Evolutionary conservation across 2,888 invertebrate species (phyloP).

Genomic region (Campopleginae sp.): DNA sequence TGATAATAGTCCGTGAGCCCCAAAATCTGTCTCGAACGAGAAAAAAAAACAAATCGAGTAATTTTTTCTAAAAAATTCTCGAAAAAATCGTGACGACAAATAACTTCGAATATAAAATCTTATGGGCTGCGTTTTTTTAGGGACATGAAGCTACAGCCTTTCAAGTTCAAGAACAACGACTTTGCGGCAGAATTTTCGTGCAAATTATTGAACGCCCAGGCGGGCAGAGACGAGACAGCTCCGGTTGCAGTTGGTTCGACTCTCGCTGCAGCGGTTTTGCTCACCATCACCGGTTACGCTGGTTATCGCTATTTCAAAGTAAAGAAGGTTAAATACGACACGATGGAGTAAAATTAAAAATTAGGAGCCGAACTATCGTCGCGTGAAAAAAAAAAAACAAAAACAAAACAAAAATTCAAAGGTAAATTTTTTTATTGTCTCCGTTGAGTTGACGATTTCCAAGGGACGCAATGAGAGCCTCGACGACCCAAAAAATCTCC

Average conservation of each 20-base stretch:
- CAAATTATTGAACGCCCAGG: constrained; percentile 85
- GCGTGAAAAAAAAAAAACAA: neutral
- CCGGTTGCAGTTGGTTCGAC: constrained; percentile 94
- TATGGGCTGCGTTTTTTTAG: constrained; percentile 68
- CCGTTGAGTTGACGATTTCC: neutral
- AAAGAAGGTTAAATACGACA: constrained; percentile 96
- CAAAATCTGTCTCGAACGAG: neutral
- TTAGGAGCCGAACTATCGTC: neutral
- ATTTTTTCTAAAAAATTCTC: too few relatives aligned
- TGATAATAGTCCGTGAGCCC: too few relatives aligned
- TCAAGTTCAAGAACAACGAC: constrained; percentile 93
- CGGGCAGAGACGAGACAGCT: constrained; percentile 91
- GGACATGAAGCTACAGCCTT: constrained; percentile 91
- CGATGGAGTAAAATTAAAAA: constrained; percentile 90
- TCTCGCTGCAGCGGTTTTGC: constrained; percentile 91
- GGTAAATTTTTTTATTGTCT: neutral
- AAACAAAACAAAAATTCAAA: neutral
- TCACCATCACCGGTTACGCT: constrained; percentile 93
- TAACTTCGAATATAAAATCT: too few relatives aligned
- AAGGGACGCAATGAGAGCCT: constrained; percentile 1
- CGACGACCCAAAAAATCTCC: constrained; percentile 27
- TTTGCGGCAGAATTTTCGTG: constrained; percentile 90
- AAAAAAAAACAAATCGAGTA: neutral
- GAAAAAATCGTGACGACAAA: too few relatives aligned
- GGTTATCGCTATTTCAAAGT: constrained; percentile 94